phyloP scores from a whole-genome alignment of 1,140 invertebrate genomes.

The Drosophila pachea region DNA sequence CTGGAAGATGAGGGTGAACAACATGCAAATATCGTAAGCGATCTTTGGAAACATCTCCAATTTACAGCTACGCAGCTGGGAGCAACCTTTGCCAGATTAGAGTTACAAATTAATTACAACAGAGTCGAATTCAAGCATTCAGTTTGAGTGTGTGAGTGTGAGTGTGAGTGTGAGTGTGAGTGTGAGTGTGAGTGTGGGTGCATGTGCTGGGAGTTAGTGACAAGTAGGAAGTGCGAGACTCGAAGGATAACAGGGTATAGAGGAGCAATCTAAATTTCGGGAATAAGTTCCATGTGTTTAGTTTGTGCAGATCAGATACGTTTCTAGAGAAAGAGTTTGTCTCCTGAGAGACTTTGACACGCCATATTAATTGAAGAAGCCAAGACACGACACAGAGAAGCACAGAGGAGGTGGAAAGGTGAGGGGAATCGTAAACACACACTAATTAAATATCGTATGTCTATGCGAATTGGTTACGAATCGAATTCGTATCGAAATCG shows the following conservation, averaged over 20 bases:
- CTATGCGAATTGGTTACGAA: slow-evolving; percentile 55
- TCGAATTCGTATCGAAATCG: slow-evolving; percentile 34
- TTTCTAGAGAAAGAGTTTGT: too few species aligned
- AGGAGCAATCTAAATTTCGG: slow-evolving; percentile 2
- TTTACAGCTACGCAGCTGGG: too few species aligned
- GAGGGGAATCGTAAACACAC: slow-evolving; percentile 48
- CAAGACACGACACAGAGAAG: slow-evolving; percentile 2
- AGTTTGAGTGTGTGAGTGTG: too few species aligned
- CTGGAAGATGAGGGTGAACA: too few species aligned
- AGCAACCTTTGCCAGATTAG: too few species aligned
- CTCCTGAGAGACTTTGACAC: too few species aligned
- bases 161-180: too few species aligned
- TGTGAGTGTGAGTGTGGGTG: slow-evolving; percentile 1
- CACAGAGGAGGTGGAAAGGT: slow-evolving; percentile 18
- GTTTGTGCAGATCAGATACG: neutral
- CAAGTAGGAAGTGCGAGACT: slow-evolving; percentile 12
- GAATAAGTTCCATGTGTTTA: neutral
- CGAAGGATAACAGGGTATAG: slow-evolving; percentile 5
- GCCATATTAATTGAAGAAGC: slow-evolving; percentile 8
- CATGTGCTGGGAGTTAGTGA: slow-evolving; percentile 30
- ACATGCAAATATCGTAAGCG: too few species aligned
- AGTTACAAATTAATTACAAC: too few species aligned
- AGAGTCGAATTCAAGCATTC: too few species aligned
- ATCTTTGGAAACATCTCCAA: too few species aligned
- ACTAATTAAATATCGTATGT: slow-evolving; percentile 49